Evolutionary conservation across 1,140 invertebrate genomes (phyloP).

Genomic region (Papilio glaucus): DNA sequence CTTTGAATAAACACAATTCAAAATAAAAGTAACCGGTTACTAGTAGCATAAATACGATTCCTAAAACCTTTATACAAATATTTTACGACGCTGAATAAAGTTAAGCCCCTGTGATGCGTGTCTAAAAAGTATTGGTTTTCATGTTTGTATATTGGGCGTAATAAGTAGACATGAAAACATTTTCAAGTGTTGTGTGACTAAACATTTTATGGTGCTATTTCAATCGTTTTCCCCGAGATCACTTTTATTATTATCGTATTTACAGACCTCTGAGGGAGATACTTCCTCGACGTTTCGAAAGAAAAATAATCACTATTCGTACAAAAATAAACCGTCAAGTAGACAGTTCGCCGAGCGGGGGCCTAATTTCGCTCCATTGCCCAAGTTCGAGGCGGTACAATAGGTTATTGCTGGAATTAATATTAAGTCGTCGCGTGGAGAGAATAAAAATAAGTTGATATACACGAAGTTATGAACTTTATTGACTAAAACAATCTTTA

Average conservation of each 20-base stretch:
- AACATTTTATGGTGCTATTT: conserved; percentile 28
- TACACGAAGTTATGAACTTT: neutral
- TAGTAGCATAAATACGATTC: neutral
- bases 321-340: conserved; percentile 22
- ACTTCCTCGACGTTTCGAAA: conserved; percentile 28
- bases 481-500: neutral
- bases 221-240: conserved; percentile 25
- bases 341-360: conserved; percentile 25
- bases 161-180: conserved; percentile 32
- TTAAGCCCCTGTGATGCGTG: neutral
- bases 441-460: conserved; percentile 27
- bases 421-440: conserved; percentile 18
- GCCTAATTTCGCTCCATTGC: conserved; percentile 26
- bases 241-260: conserved; percentile 41
- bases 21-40: neutral
- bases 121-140: conserved; percentile 17
- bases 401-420: conserved; percentile 34
- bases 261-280: conserved; percentile 40
- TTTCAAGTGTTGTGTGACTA: conserved; percentile 11
- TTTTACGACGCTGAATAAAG: neutral
- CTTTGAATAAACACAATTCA: neutral
- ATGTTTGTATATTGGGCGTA: conserved; percentile 13
- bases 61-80: neutral
- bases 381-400: conserved; percentile 33
- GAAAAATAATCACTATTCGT: conserved; percentile 34